Base-by-base conservation (phyloP, 2,113 vertebrate genomes). In the Edolisoma coerulescens region DNA sequence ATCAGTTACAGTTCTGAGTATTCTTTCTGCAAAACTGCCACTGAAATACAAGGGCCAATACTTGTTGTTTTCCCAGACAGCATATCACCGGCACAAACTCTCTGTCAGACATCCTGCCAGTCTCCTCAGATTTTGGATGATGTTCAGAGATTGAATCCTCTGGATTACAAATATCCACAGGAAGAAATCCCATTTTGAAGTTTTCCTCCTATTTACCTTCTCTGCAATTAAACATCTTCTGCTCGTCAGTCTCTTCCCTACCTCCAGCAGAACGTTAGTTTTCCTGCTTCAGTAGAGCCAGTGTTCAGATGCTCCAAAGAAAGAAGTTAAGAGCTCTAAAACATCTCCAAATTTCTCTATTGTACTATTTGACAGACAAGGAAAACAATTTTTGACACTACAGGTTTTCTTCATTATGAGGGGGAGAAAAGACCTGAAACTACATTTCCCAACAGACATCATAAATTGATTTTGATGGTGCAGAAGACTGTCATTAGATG, bases 271-370 rank as follows among this genome's bases (percentile, higher is more conserved):
- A 91, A 67, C 23, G 61, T 61, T 33, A 5, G 3, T 45, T 85
- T 92, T 65, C 67, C 28, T 77, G 16, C 54, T 81, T 78, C 63
- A 82, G 76, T 59, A 95, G 35, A 90, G 77, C 15, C 53, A 68
- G 19, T 23, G 13, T 61, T 92, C 77, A 33, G 74, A 70, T 42
- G 63, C 23, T 64, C 39, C 75, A 84, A 74, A 90, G 83, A 71
- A 82, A 67, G 52, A 87, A 96, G 54, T 56, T 93, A 96, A 95
- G 70, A 94, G 83, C 64, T 80, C 27, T 65, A 74, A 53, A 86
- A 67, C 19, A 85, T 35, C 88, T 78, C 50, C 26, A 79, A 24
- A 88, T 75, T 76, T 81, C 90, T 86, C 75, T 89, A 63, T 32
- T 71, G 88, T 93, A 95, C 91, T 95, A 3, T 97, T 87, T 94